Evolutionary conservation across 1,140 invertebrate genomes (phyloP).

Genomic region (Temnothorax nylanderi): DNA sequence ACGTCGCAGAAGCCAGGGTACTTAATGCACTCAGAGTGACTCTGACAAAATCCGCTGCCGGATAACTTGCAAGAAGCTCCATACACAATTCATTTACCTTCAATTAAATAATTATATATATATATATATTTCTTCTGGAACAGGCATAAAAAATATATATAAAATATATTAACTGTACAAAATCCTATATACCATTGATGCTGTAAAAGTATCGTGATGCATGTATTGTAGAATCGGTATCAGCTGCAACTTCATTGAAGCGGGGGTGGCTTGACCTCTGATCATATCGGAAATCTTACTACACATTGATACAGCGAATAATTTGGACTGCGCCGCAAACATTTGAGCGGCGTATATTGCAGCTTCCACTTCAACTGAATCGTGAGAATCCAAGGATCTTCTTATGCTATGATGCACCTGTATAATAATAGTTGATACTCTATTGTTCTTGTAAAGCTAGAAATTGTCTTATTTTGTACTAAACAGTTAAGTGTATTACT

Average conservation of each 20-base stretch:
- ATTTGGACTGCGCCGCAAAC: slow-evolving; percentile 96
- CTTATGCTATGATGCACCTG: slow-evolving; percentile 96
- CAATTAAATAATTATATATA: slow-evolving; percentile 56
- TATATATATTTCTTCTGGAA: not conserved
- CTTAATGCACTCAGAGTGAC: slow-evolving; percentile 95
- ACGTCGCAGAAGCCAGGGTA: slow-evolving; percentile 94
- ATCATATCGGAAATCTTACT: slow-evolving; percentile 98
- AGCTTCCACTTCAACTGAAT: slow-evolving; percentile 97
- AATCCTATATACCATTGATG: slow-evolving; percentile 89
- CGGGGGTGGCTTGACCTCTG: slow-evolving; percentile 95
- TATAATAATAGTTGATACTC: slow-evolving; percentile 5
- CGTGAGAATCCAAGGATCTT: slow-evolving; percentile 96
- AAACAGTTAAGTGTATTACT: slow-evolving; percentile 69
- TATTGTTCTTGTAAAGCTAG: slow-evolving; percentile 5
- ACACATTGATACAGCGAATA: slow-evolving; percentile 98
- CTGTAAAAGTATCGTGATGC: slow-evolving; percentile 95
- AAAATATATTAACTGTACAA: not conserved
- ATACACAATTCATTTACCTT: slow-evolving; percentile 91
- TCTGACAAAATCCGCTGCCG: slow-evolving; percentile 94
- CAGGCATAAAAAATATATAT: not conserved
- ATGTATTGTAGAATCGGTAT: slow-evolving; percentile 97
- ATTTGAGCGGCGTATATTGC: slow-evolving; percentile 97
- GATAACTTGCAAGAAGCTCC: slow-evolving; percentile 94
- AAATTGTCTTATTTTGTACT: not conserved
- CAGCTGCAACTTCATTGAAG: slow-evolving; percentile 95